Evolutionary conservation across 1,140 invertebrate genomes (phyloP).

Genomic region (Maniola jurtina): DNA sequence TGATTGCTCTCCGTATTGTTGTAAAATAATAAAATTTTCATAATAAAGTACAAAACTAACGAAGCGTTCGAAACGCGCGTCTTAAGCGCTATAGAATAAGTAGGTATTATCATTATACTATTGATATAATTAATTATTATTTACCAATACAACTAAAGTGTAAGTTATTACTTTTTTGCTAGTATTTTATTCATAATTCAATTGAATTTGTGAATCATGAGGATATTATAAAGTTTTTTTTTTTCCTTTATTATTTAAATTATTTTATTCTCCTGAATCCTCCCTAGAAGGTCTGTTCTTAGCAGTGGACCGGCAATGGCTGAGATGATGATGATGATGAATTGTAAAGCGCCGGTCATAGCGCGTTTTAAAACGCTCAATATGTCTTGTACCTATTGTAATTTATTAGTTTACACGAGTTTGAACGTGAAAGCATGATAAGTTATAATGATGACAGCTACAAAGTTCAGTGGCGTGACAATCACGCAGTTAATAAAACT

Average conservation of each 20-base stretch:
- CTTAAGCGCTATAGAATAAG: not conserved
- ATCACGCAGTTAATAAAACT: constrained; percentile 8
- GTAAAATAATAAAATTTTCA: constrained; percentile 38
- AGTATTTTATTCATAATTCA: no score
- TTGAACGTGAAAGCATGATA: constrained; percentile 31
- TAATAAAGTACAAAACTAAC: not conserved
- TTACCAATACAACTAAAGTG: not conserved
- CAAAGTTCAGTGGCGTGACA: constrained; percentile 15
- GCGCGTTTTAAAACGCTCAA: not conserved
- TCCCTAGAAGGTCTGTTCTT: no score
- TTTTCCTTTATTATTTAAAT: no score
- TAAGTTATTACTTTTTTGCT: no score
- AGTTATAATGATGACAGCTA: constrained; percentile 32
- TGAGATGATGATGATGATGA: no score
- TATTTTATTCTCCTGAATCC: no score
- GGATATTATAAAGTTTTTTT: no score
- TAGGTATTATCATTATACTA: no score
- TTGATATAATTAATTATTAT: no score
- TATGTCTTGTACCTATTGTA: constrained; percentile 8
- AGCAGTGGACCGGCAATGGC: no score
- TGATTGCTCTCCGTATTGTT: constrained; percentile 16
- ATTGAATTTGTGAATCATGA: no score
- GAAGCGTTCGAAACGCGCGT: not conserved
- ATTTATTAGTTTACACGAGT: constrained; percentile 42
- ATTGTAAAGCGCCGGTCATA: not conserved